Evolutionary conservation across 2,888 invertebrate genomes (phyloP).

Genomic region (Zhengitettix transpicula): DNA sequence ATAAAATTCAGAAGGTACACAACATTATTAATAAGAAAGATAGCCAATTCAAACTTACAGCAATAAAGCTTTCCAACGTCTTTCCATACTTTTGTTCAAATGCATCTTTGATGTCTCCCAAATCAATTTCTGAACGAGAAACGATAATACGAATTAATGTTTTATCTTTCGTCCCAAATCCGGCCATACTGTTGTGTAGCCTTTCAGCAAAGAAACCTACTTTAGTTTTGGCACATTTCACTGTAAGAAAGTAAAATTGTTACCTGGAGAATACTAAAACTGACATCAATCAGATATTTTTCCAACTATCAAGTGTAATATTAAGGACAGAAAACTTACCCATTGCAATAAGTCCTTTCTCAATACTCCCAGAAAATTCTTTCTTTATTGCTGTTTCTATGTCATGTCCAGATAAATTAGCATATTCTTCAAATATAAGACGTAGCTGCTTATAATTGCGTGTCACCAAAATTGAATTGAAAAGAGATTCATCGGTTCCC

Average conservation of each 20-base stretch:
- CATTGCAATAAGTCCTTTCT: conserved; percentile 74
- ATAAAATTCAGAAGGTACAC: not conserved
- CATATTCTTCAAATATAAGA: conserved; percentile 70
- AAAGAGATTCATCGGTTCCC: conserved; percentile 82
- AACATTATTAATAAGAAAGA: not conserved
- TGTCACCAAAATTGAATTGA: conserved; percentile 71
- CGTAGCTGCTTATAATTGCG: conserved; percentile 81
- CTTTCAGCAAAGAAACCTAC: conserved; percentile 85
- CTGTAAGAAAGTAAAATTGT: conserved; percentile 28
- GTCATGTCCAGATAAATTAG: conserved; percentile 62
- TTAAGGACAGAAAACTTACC: conserved; percentile 31
- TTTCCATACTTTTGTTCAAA: conserved; percentile 71
- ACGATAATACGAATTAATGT: conserved; percentile 83
- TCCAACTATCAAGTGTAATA: too few species aligned
- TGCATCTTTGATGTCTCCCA: conserved; percentile 82
- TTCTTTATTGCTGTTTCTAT: conserved; percentile 72
- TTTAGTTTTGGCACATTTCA: conserved; percentile 77
- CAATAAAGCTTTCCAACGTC: conserved; percentile 67
- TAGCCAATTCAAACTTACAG: conserved; percentile 40
- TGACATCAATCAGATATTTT: too few species aligned
- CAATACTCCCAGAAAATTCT: conserved; percentile 75
- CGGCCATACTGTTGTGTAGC: conserved; percentile 79
- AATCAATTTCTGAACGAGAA: conserved; percentile 78
- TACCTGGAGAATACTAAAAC: too few species aligned
- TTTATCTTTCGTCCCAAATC: conserved; percentile 78